Percentiles rank a stretch among this genome's conserved stretches.
phyloP scores from a whole-genome alignment of 2,113 vertebrate species.

The Lipophrys pholis region DNA sequence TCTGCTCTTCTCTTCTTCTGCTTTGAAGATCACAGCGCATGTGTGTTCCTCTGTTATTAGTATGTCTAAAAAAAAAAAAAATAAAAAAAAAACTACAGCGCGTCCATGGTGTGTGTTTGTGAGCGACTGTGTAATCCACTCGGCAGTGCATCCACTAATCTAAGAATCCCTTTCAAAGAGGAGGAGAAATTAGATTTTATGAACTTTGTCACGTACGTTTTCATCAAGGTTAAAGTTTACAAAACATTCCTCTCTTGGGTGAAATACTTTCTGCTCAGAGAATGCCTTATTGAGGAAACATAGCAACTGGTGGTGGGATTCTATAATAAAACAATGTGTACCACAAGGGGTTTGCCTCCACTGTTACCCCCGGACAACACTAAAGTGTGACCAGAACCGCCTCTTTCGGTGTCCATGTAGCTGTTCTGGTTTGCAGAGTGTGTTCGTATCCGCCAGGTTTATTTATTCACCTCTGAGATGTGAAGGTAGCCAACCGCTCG shows the following conservation, averaged over 20 bases:
- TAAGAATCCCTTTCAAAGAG: constrained; percentile 65
- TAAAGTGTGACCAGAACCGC: no score
- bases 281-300: no score
- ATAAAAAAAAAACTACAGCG: constrained; percentile 55
- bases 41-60: constrained; percentile 76
- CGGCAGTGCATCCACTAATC: constrained; percentile 56
- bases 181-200: constrained; percentile 53
- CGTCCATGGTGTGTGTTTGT: constrained; percentile 58
- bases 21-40: constrained; percentile 74
- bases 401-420: no score
- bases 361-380: no score
- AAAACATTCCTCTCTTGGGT: no score
- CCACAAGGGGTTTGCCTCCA: no score
- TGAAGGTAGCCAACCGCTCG: constrained; percentile 67
- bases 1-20: constrained; percentile 50
- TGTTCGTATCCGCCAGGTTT: background rate
- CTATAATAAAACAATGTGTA: no score
- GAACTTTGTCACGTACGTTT: constrained; percentile 39
- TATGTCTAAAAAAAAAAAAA: constrained; percentile 59
- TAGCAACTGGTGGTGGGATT: no score
- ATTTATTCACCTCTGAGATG: constrained; percentile 40
- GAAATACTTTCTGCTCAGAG: no score
- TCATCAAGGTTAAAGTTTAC: constrained; percentile 16
- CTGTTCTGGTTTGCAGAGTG: no score
- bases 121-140: constrained; percentile 22